phyloP scores from a whole-genome alignment of 1,140 invertebrate species.

The Lanistes nyassanus region DNA sequence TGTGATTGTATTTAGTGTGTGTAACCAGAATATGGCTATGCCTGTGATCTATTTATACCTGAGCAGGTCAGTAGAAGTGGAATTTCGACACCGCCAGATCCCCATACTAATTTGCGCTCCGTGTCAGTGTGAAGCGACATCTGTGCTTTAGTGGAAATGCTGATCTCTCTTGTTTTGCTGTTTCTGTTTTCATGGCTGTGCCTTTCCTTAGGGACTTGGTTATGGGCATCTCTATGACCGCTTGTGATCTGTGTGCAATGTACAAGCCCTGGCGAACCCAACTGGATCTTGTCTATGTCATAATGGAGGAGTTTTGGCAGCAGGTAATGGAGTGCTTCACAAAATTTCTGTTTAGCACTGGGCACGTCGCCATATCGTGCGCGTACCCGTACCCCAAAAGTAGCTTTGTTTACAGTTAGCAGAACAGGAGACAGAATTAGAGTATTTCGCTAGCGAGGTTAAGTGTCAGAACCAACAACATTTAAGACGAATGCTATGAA shows the following conservation, averaged over 20 bases:
- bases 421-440: not conserved
- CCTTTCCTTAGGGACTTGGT: constrained; percentile 67
- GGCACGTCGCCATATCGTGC: not conserved
- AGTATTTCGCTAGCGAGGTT: not conserved
- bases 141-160: too few species aligned
- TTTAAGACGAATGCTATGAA: too few species aligned
- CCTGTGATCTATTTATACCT: too few species aligned
- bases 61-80: too few species aligned
- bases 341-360: not conserved
- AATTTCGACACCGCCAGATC: too few species aligned
- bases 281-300: constrained; percentile 81
- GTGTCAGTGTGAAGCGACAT: too few species aligned
- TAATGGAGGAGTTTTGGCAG: constrained; percentile 88
- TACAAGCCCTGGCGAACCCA: constrained; percentile 85
- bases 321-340: constrained; percentile 66
- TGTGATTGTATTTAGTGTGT: too few species aligned
- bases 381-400: not conserved
- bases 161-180: constrained; percentile 5
- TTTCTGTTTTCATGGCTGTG: constrained; percentile 12
- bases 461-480: too few species aligned
- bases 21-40: too few species aligned
- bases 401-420: not conserved
- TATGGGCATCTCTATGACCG: constrained; percentile 83
- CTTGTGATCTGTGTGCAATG: constrained; percentile 82
- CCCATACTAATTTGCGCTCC: too few species aligned